Percentiles rank a stretch among this genome's conserved stretches.
Evolutionary conservation across 1,140 invertebrate species (phyloP).

Genomic region (Neodiprion pinetum): DNA sequence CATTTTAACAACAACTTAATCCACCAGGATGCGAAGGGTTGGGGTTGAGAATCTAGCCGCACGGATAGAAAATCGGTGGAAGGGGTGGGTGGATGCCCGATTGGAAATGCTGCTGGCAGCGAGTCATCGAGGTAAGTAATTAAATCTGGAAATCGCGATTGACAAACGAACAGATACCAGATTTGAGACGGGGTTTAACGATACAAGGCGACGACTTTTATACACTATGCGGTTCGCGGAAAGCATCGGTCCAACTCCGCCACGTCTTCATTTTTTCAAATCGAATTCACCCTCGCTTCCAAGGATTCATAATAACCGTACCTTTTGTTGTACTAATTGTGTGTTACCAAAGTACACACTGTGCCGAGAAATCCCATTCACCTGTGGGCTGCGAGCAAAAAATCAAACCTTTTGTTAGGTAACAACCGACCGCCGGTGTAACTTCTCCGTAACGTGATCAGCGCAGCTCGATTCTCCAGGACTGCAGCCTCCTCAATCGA

Average conservation of each 20-base stretch:
- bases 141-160: no score
- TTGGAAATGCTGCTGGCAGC: background rate
- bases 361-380: background rate
- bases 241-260: background rate
- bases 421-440: background rate
- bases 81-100: background rate
- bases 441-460: background rate
- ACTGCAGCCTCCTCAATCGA: background rate
- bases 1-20: conserved; percentile 8
- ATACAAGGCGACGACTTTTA: no score
- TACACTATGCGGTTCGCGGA: background rate
- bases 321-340: background rate
- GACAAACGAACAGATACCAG: background rate
- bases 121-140: no score
- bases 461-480: background rate
- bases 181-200: background rate
- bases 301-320: background rate
- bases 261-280: background rate
- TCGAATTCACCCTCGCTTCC: background rate
- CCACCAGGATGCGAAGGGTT: background rate
- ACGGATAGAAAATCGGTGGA: no score
- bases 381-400: background rate
- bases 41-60: background rate
- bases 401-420: background rate
- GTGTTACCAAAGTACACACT: background rate